Conservation (phyloP, 2,888 invertebrate species). For the Drosophila melanosoma region DNA sequence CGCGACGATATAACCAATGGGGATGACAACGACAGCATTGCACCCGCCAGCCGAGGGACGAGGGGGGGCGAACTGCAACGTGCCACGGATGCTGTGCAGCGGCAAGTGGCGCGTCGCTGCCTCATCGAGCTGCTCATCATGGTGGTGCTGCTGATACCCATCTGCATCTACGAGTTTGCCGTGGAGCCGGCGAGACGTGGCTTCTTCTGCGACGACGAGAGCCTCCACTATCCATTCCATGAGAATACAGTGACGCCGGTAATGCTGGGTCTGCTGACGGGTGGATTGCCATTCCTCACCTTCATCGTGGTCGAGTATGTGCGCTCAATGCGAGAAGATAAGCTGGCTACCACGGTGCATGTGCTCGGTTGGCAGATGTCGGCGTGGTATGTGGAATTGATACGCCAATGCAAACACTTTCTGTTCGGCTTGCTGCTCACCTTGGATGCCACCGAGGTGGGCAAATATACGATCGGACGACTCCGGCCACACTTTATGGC, state of each 20-base stretch:
- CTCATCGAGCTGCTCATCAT: conserved; percentile 72
- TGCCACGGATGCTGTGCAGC: conserved; percentile 32
- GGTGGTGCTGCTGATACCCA: conserved; percentile 68
- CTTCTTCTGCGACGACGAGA: conserved; percentile 81
- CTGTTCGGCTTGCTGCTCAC: conserved; percentile 73
- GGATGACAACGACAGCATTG: conserved; percentile 26
- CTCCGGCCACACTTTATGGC: conserved; percentile 78
- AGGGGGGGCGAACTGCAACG: conserved; percentile 10
- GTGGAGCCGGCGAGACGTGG: conserved; percentile 77
- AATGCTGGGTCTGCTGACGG: conserved; percentile 64
- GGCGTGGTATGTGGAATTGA: conserved; percentile 63
- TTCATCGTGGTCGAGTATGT: conserved; percentile 72
- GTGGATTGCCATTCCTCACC: conserved; percentile 52
- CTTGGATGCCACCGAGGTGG: conserved; percentile 80
- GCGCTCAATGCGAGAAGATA: conserved; percentile 48
- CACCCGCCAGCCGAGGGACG: neutral
- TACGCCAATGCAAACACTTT: conserved; percentile 64
- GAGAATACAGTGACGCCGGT: conserved; percentile 70
- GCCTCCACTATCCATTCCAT: conserved; percentile 75
- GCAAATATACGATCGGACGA: conserved; percentile 79
- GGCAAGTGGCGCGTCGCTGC: conserved; percentile 55
- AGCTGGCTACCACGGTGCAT: conserved; percentile 42
- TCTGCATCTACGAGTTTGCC: conserved; percentile 71
- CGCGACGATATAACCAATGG: conserved; percentile 52
- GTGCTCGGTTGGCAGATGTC: conserved; percentile 59